Evolutionary conservation across 2,888 invertebrate genomes (phyloP).

Genomic region (Amblyjoppa fuscipennis): DNA sequence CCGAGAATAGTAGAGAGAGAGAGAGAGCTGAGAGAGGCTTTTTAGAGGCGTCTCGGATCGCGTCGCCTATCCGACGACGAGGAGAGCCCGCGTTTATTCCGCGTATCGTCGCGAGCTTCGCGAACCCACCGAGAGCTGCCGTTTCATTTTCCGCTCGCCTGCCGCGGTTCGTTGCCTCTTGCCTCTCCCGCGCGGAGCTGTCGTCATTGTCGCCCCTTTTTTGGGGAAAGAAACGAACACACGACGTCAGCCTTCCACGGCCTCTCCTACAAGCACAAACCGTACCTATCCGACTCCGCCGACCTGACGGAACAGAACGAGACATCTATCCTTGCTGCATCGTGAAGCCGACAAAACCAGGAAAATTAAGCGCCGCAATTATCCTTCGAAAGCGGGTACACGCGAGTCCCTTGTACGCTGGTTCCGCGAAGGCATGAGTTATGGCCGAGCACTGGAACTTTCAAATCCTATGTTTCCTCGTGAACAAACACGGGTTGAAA

Average conservation of each 20-base stretch:
- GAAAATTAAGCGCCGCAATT: conserved; percentile 58
- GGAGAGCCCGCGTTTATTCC: conserved; percentile 55
- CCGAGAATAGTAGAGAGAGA: conserved; percentile 59
- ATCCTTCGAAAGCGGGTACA: conserved; percentile 33
- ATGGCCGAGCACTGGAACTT: neutral
- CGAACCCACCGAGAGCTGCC: conserved; percentile 33
- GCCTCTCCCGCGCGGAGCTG: neutral
- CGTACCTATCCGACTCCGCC: neutral
- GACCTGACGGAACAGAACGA: conserved; percentile 18
- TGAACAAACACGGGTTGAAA: neutral
- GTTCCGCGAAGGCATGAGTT: conserved; percentile 29
- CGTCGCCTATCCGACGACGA: conserved; percentile 29
- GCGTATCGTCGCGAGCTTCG: conserved; percentile 52
- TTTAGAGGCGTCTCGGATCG: conserved; percentile 67
- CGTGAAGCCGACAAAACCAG: conserved; percentile 44
- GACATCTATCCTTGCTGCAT: conserved; percentile 44
- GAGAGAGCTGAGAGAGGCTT: conserved; percentile 49
- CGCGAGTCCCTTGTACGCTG: conserved; percentile 19
- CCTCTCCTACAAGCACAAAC: conserved; percentile 20
- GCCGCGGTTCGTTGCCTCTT: conserved; percentile 26
- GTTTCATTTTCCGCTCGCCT: conserved; percentile 45
- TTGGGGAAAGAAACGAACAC: conserved; percentile 52
- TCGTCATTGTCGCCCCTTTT: conserved; percentile 58
- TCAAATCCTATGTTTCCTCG: neutral
- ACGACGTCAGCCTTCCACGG: conserved; percentile 12